phyloP scores from a whole-genome alignment of 2,888 invertebrate species.

The Latheticus oryzae region DNA sequence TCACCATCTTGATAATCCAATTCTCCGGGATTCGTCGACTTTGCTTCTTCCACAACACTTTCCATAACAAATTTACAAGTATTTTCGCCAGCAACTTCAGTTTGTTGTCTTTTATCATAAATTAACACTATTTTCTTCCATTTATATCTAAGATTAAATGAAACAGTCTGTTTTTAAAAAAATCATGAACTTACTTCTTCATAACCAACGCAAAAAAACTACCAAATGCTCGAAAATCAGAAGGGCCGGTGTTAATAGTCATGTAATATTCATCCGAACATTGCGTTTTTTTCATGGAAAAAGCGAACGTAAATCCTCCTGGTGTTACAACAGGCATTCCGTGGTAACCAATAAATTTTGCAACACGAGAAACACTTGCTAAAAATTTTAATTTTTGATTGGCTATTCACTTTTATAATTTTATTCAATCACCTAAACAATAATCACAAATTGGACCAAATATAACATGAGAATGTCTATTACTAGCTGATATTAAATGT shows the following conservation, averaged over 20 bases:
- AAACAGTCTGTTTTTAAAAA: slow-evolving; percentile 1
- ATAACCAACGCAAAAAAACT: slow-evolving; percentile 78
- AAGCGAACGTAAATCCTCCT: slow-evolving; percentile 85
- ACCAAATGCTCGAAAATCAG: slow-evolving; percentile 79
- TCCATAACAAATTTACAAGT: slow-evolving; percentile 84
- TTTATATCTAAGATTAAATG: slow-evolving; percentile 69
- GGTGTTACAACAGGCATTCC: slow-evolving; percentile 83
- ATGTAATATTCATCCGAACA: slow-evolving; percentile 83
- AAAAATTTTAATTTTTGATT: too few relatives aligned
- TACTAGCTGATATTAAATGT: slow-evolving; percentile 78
- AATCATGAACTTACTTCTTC: slow-evolving; percentile 70
- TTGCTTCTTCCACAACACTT: slow-evolving; percentile 74
- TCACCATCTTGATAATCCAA: slow-evolving; percentile 72
- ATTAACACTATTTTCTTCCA: slow-evolving; percentile 81
- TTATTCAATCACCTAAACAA: slow-evolving; percentile 75
- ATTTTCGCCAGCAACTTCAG: slow-evolving; percentile 74
- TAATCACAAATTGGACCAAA: slow-evolving; percentile 87
- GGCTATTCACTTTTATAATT: not conserved
- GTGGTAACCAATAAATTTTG: slow-evolving; percentile 80
- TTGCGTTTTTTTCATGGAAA: slow-evolving; percentile 75
- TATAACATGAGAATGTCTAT: slow-evolving; percentile 79
- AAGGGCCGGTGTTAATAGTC: slow-evolving; percentile 78
- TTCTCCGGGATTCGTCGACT: slow-evolving; percentile 63
- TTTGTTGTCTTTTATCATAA: slow-evolving; percentile 80
- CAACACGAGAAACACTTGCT: slow-evolving; percentile 85